phyloP scores from a whole-genome alignment of 2,888 invertebrate genomes.

The Eudasyphora cyanicolor region DNA sequence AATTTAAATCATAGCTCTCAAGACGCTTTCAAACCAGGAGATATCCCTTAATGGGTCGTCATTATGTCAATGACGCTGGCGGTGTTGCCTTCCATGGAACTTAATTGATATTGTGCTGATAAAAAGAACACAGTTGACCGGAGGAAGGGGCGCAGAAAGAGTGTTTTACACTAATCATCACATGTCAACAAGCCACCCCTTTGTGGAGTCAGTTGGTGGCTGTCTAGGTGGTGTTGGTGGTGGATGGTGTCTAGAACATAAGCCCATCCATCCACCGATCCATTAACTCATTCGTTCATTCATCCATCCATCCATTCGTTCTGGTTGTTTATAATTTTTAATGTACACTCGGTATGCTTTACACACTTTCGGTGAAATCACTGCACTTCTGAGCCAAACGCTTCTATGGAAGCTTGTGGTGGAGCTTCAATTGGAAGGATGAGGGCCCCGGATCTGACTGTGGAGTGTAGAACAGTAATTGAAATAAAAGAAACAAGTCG shows the following conservation, averaged over 20 bases:
- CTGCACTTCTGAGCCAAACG: constrained; percentile 21
- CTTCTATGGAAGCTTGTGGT: no score
- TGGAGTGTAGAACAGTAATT: neutral
- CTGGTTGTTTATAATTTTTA: constrained; percentile 23
- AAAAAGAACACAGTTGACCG: constrained; percentile 3
- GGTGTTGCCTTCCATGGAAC: neutral
- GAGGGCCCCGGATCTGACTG: neutral
- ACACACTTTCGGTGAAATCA: constrained; percentile 11
- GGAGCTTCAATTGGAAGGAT: neutral
- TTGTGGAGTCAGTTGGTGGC: neutral
- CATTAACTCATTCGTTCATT: neutral
- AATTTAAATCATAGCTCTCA: neutral
- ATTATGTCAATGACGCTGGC: constrained; percentile 4
- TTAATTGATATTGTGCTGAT: constrained; percentile 22
- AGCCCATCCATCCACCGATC: neutral
- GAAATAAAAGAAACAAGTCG: constrained; percentile 19
- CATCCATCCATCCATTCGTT: neutral
- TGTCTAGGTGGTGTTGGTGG: no score
- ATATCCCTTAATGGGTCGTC: constrained; percentile 3
- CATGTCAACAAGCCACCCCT: constrained; percentile 50
- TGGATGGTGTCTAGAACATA: constrained; percentile 2
- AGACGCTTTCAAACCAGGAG: neutral
- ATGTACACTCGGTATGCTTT: constrained; percentile 15
- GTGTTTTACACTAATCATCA: constrained; percentile 49
- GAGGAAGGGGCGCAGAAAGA: neutral